Base-by-base conservation (phyloP, 2,113 vertebrate species). In the Psittacula cyanocephala region DNA sequence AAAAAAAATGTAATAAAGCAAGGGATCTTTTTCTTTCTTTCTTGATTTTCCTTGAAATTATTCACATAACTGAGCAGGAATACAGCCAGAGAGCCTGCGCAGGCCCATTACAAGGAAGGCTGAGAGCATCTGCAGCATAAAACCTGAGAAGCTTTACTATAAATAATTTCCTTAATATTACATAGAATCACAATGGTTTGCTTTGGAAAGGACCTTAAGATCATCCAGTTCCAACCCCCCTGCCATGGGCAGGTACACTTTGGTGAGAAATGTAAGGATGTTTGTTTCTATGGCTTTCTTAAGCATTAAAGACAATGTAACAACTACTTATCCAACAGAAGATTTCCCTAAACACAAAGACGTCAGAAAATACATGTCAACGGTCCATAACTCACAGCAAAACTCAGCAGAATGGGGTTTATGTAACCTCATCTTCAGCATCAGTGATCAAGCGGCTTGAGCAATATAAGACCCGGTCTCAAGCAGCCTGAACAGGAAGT, bases 361-460 rank as follows among this genome's bases (percentile, higher is more conserved):
- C 4, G 27, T 74, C 49, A 22, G 91, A 25, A 90, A 93, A 88
- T 29, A n/a, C 18, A 59, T 2, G 3, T 62, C 74, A 86, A 9
- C 1, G 0, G 19, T 19, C 65, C 29, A 4, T 29, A 94, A 91
- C 31, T 72, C 77, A 10, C 50, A 88, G 44, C 17, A 72, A 49
- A 93, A 84, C 47, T 76, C 69, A 65, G 80, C 53, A 91, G 69
- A 88, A 65, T 9, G 29, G 35, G 69, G 72, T 93, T 93, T 91
- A 95, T 1, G 1, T 79, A 94, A 91, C 77, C 69, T 72, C 33
- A 89, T 87, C 83, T 91, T 89, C 91, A 91, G 88, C 91, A 92
- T 69, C 91, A 91, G 31, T 43, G 74, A 94, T 35, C 92, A 86
- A 89, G 77, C 2, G 1, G 80, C 77, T 91, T 79, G 44, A 95